Evolutionary conservation across 1,140 invertebrate species (phyloP).

Genomic region (Semibalanus balanoides): DNA sequence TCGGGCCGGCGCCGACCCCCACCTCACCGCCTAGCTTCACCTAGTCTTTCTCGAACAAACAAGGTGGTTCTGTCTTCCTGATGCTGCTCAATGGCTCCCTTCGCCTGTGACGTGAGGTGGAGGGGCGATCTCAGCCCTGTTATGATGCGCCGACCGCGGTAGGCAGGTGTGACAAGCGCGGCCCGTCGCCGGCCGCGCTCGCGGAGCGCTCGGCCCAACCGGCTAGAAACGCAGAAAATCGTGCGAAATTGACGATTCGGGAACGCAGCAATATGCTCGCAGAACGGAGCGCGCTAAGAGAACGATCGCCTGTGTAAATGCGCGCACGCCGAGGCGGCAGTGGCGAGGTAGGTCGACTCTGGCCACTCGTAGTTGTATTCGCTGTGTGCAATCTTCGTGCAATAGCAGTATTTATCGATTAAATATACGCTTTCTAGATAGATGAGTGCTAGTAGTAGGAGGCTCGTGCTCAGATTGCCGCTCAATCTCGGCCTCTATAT

Average conservation of each 20-base stretch:
- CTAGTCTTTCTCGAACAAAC: background rate
- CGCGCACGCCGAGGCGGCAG: background rate
- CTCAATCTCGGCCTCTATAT: background rate
- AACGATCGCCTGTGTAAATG: background rate
- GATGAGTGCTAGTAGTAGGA: background rate
- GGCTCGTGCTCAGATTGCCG: background rate
- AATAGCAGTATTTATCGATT: slow-evolving; percentile 1
- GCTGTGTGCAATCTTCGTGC: background rate
- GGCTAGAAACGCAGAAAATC: background rate
- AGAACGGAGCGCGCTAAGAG: background rate
- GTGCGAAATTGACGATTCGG: background rate
- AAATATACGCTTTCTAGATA: background rate
- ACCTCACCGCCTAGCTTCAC: background rate
- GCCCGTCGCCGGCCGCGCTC: too few species aligned
- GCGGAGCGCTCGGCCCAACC: too few species aligned
- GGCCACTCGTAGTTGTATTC: background rate
- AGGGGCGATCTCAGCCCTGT: background rate
- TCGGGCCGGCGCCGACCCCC: too few species aligned
- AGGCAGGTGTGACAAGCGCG: background rate
- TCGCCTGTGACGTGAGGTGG: background rate
- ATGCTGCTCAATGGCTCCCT: background rate
- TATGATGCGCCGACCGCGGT: background rate
- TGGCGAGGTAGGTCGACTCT: background rate
- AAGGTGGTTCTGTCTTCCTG: slow-evolving; percentile 1
- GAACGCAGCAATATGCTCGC: background rate